A percentile compares a stretch with the other conserved stretches of the same genome.
Conservation (phyloP, 2,888 invertebrate genomes). For the Ichneumoninae sp. region DNA sequence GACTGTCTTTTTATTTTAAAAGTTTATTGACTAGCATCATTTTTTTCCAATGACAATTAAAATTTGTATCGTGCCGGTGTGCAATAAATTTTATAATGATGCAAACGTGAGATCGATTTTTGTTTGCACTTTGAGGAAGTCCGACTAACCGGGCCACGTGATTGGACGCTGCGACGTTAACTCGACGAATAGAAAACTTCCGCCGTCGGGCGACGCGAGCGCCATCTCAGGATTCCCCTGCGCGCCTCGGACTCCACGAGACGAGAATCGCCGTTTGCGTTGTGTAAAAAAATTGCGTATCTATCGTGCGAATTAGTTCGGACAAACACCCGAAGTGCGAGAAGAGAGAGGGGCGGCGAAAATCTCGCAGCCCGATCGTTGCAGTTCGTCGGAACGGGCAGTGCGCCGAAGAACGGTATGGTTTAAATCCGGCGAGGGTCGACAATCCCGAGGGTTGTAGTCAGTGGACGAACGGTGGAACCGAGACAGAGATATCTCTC, state of each 20-base stretch:
- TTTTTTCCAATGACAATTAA: background rate
- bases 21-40: background rate
- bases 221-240: background rate
- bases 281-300: background rate
- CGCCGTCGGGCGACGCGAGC: background rate
- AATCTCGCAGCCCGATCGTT: background rate
- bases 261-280: background rate
- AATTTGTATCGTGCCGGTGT: slow-evolving; percentile 25
- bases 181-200: background rate
- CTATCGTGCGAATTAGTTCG: background rate
- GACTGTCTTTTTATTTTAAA: background rate
- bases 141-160: background rate
- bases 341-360: background rate
- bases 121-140: slow-evolving; percentile 9
- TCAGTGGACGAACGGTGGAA: slow-evolving; percentile 27
- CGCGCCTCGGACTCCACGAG: background rate
- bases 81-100: slow-evolving; percentile 16
- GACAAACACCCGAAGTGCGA: background rate
- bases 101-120: slow-evolving; percentile 25
- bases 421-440: slow-evolving; percentile 11
- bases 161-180: background rate
- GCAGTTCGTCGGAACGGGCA: slow-evolving; percentile 17
- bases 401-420: slow-evolving; percentile 2
- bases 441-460: slow-evolving; percentile 20
- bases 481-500: slow-evolving; percentile 11